A percentile compares a stretch with the other conserved stretches of the same genome.
phyloP scores from a whole-genome alignment of 2,113 vertebrate genomes.

The Podarcis muralis region DNA sequence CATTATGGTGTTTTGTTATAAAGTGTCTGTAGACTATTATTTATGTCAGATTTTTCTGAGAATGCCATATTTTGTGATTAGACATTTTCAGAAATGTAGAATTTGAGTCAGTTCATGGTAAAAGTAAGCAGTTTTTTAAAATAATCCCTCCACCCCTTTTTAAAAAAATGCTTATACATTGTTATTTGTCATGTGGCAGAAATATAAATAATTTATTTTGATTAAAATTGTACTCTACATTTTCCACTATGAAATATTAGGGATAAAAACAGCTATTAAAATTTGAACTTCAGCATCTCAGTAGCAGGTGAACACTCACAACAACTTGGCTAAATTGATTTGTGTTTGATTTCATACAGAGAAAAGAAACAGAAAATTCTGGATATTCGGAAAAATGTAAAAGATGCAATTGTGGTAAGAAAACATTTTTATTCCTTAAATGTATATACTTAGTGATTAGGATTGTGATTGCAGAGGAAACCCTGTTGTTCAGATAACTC shows the following conservation, averaged over 20 bases:
- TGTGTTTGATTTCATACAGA: constrained; percentile 76
- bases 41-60: constrained; percentile 29
- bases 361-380: constrained; percentile 99
- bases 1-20: constrained; percentile 46
- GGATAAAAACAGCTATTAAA: background rate
- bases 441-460: constrained; percentile 16
- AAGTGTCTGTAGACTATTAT: constrained; percentile 46
- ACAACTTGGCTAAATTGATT: constrained; percentile 35
- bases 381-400: constrained; percentile 99
- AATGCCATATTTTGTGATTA: constrained; percentile 24
- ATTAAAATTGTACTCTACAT: background rate
- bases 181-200: constrained; percentile 14
- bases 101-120: constrained; percentile 23
- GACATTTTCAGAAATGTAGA: constrained; percentile 15
- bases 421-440: constrained; percentile 55
- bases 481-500: constrained; percentile 70
- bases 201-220: background rate
- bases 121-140: constrained; percentile 39
- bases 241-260: background rate
- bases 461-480: constrained; percentile 60
- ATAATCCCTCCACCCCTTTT: constrained; percentile 6
- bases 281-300: constrained; percentile 20
- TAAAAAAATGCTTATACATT: constrained; percentile 17
- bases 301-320: constrained; percentile 25
- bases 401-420: constrained; percentile 99